phyloP scores from a whole-genome alignment of 2,113 vertebrate genomes.

The Sylvia atricapilla region DNA sequence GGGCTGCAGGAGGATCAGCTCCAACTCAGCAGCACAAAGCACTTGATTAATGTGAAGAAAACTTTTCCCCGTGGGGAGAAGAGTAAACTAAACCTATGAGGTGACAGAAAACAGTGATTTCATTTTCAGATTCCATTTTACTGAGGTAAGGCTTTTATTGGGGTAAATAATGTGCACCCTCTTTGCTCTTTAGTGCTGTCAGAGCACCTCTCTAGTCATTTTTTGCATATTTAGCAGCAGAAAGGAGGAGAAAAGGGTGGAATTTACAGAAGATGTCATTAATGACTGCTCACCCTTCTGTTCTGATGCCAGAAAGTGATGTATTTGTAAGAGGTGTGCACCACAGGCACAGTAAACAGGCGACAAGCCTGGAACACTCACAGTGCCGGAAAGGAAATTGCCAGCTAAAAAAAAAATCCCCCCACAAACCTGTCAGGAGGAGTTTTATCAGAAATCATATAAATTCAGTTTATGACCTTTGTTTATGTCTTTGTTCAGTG shows the following conservation, averaged over 20 bases:
- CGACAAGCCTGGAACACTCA: neutral
- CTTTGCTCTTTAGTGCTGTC: neutral
- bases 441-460: constrained; percentile 28
- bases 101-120: neutral
- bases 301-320: constrained; percentile 11
- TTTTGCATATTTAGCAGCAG: constrained; percentile 25
- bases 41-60: neutral
- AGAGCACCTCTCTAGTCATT: neutral
- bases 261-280: constrained; percentile 1
- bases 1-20: neutral
- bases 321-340: neutral
- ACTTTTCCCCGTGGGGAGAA: neutral
- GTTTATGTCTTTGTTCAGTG: neutral
- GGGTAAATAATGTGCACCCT: neutral
- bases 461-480: constrained; percentile 34
- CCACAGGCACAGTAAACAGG: neutral
- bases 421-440: constrained; percentile 17
- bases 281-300: constrained; percentile 34
- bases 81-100: neutral
- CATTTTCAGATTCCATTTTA: neutral
- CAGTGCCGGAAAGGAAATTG: neutral
- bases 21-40: neutral
- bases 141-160: neutral
- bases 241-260: neutral
- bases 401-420: neutral